These are phyloP conservation scores for Pristionchus exspectatus DNA, from an alignment of 2,888 invertebrate genomes.

Conservation along the genomic window DNA sequence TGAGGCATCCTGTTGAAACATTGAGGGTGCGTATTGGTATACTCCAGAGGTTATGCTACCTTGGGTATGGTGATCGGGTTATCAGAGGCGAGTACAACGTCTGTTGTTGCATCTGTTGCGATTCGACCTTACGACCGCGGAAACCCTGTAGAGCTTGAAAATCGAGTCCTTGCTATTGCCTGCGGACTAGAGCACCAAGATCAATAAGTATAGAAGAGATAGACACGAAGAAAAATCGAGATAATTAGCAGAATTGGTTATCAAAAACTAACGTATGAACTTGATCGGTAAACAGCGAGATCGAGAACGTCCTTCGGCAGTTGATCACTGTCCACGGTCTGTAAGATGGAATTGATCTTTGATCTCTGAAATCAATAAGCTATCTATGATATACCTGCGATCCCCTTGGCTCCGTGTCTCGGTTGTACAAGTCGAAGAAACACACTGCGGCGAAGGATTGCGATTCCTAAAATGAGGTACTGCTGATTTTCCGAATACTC, in stretches of 20 bases:
- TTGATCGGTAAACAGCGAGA: not conserved
- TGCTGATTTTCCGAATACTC: not conserved
- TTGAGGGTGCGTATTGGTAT: not conserved
- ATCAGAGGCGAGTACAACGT: not conserved
- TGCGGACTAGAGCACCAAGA: too few relatives aligned
- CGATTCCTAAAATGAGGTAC: constrained; percentile 57
- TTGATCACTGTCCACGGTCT: constrained; percentile 16
- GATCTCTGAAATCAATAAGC: not conserved
- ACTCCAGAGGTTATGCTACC: not conserved
- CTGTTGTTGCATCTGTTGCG: constrained; percentile 36
- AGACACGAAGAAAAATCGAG: too few relatives aligned
- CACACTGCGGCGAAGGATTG: constrained; percentile 59
- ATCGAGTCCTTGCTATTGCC: too few relatives aligned
- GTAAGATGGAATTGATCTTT: not conserved
- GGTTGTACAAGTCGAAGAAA: constrained; percentile 66
- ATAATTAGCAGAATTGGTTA: too few relatives aligned
- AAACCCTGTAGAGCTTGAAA: not conserved
- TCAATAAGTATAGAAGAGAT: too few relatives aligned
- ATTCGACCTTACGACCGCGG: constrained; percentile 29
- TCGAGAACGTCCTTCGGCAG: constrained; percentile 18
- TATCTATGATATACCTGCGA: not conserved
- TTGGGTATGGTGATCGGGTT: not conserved
- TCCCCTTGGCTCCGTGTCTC: constrained; percentile 51
- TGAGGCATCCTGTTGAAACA: not conserved
- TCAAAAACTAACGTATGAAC: constrained; percentile 7